Conservation (phyloP, 2,797 vertebrate genomes). For the Buphagus erythrorhynchus region DNA sequence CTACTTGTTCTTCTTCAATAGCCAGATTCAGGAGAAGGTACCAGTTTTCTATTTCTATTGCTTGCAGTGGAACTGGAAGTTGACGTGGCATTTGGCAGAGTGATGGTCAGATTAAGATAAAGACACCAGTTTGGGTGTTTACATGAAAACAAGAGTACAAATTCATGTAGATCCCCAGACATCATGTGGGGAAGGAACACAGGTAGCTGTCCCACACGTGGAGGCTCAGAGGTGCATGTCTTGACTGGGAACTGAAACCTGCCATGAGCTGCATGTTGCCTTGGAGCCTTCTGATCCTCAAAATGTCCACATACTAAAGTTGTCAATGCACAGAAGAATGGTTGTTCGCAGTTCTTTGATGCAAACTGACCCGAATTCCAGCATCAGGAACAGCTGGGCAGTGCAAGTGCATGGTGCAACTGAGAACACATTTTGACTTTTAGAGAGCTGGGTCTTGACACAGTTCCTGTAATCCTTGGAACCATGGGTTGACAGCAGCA, state of each 20-base stretch:
- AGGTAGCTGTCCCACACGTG: neutral
- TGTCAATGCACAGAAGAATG: neutral
- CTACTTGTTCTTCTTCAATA: neutral
- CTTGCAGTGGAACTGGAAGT: neutral
- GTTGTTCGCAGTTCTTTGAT: neutral
- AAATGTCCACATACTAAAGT: neutral
- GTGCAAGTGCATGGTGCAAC: neutral
- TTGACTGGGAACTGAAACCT: neutral
- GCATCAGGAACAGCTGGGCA: neutral
- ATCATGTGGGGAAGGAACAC: neutral
- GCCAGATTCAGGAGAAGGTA: neutral
- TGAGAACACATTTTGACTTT: neutral
- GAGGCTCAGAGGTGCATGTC: neutral
- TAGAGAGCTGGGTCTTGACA: neutral
- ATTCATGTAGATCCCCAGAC: neutral
- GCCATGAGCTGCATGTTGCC: rapidly evolving
- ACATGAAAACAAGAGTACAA: neutral
- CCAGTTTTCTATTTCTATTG: neutral
- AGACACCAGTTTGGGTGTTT: neutral
- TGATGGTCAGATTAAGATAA: neutral
- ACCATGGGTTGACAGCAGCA: neutral
- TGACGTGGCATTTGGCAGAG: neutral
- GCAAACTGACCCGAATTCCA: neutral
- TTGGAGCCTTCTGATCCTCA: neutral
- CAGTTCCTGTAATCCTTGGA: neutral